phyloP scores from a whole-genome alignment of 37 sponge, comb jelly and placozoan species.

The Oscarella lobularis region DNA sequence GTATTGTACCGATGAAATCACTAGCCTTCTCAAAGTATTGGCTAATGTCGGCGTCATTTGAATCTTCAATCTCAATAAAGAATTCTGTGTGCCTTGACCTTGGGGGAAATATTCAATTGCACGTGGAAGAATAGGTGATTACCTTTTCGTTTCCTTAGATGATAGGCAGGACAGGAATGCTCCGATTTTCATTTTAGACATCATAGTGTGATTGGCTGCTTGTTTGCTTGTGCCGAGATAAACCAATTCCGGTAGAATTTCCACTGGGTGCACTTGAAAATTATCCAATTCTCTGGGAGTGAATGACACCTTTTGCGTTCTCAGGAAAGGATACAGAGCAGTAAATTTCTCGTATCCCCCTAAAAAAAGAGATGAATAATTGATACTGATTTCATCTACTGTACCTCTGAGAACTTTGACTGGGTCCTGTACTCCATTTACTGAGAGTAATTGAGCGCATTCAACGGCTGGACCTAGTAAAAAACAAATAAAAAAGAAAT shows the following conservation, averaged over 20 bases:
- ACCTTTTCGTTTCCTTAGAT: slow-evolving; percentile 24
- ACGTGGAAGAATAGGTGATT: too few relatives aligned
- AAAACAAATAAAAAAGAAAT: not conserved
- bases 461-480: slow-evolving; percentile 58
- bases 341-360: slow-evolving; percentile 92
- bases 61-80: slow-evolving; percentile 32
- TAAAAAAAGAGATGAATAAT: not conserved
- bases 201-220: slow-evolving; percentile 54
- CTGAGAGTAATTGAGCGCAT: slow-evolving; percentile 47
- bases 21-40: slow-evolving; percentile 34
- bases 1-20: slow-evolving; percentile 45
- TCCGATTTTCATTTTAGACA: slow-evolving; percentile 62
- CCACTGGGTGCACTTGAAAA: slow-evolving; percentile 68
- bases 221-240: slow-evolving; percentile 73
- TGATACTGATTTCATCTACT: not conserved
- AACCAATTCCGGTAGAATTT: slow-evolving; percentile 73
- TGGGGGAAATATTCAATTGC: too few relatives aligned
- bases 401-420: slow-evolving; percentile 77
- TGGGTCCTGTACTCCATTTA: slow-evolving; percentile 47
- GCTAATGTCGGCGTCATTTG: slow-evolving; percentile 20
- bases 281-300: slow-evolving; percentile 60
- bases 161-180: slow-evolving; percentile 27
- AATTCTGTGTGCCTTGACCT: slow-evolving; percentile 21
- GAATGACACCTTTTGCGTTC: slow-evolving; percentile 73
- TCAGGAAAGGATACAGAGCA: slow-evolving; percentile 85